Conservation (phyloP, 2,888 invertebrate species). For the Octodonta nipae region DNA sequence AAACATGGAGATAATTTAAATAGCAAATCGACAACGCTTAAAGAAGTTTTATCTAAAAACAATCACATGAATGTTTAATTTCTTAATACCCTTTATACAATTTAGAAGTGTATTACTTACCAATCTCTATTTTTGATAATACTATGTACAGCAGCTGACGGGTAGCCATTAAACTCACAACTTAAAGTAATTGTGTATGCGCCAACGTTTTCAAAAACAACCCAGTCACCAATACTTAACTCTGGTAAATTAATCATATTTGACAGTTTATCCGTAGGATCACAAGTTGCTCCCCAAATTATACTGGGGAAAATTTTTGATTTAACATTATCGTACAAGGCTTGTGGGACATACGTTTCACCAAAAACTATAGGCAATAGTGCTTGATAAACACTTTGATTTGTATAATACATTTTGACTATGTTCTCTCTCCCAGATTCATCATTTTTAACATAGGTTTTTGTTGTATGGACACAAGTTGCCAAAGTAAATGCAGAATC, state of each 20-base stretch:
- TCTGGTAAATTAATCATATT: conserved; percentile 45
- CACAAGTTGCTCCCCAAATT: conserved; percentile 93
- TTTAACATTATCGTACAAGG: conserved; percentile 38
- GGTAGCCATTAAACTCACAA: conserved; percentile 88
- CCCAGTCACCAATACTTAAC: conserved; percentile 69
- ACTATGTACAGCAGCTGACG: too few relatives aligned
- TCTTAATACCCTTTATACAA: too few relatives aligned
- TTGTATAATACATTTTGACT: conserved; percentile 96
- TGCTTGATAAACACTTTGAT: conserved; percentile 94
- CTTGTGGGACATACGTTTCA: conserved; percentile 63
- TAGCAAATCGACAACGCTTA: too few relatives aligned
- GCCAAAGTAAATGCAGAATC: conserved; percentile 11
- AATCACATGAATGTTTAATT: too few relatives aligned
- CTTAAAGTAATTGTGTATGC: conserved; percentile 87
- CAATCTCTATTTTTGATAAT: too few relatives aligned
- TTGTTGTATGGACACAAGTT: conserved; percentile 9
- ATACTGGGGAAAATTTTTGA: conserved; percentile 43
- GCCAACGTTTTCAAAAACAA: conserved; percentile 87
- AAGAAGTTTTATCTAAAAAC: too few relatives aligned
- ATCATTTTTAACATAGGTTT: conserved; percentile 1
- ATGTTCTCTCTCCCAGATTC: conserved; percentile 45
- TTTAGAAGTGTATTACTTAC: too few relatives aligned
- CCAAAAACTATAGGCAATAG: conserved; percentile 92
- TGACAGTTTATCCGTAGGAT: conserved; percentile 70
- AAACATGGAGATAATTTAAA: too few relatives aligned